A percentile compares a stretch with the other conserved stretches of the same genome.
These are phyloP conservation scores for Dolichopus griseipennis DNA, from an alignment of 2,888 invertebrate genomes.

Conservation along the genomic window DNA sequence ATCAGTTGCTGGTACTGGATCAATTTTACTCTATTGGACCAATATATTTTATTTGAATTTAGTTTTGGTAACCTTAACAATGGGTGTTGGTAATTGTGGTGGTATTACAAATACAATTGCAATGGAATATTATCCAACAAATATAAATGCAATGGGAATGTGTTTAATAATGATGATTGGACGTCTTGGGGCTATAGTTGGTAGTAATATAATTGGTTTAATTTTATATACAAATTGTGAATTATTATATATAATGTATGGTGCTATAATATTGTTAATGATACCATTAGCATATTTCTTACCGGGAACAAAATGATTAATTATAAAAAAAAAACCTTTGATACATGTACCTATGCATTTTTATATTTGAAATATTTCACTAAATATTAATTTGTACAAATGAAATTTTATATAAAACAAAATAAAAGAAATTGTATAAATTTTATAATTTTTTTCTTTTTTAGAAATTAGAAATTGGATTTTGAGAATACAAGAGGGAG, in stretches of 20 bases:
- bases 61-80: slow-evolving; percentile 47
- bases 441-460: too few species aligned
- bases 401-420: too few species aligned
- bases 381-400: too few species aligned
- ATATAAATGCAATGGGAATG: slow-evolving; percentile 29
- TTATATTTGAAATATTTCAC: too few species aligned
- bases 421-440: too few species aligned
- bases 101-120: slow-evolving; percentile 47
- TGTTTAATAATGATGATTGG: slow-evolving; percentile 25
- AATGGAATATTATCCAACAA: slow-evolving; percentile 48
- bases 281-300: slow-evolving; percentile 10
- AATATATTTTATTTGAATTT: slow-evolving; percentile 49
- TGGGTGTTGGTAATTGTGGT: slow-evolving; percentile 47
- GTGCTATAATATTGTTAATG: slow-evolving; percentile 10
- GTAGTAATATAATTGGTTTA: slow-evolving; percentile 24
- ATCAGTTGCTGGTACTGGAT: slow-evolving; percentile 48
- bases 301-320: not conserved
- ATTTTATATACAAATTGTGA: slow-evolving; percentile 21
- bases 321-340: not conserved
- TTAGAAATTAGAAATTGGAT: too few species aligned
- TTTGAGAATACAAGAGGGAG: too few species aligned
- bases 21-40: slow-evolving; percentile 51
- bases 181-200: slow-evolving; percentile 24
- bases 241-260: slow-evolving; percentile 16
- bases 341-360: too few species aligned